Percentiles rank a stretch among this genome's conserved stretches.
phyloP scores from a whole-genome alignment of 1,140 invertebrate species.

The Plodia interpunctella region DNA sequence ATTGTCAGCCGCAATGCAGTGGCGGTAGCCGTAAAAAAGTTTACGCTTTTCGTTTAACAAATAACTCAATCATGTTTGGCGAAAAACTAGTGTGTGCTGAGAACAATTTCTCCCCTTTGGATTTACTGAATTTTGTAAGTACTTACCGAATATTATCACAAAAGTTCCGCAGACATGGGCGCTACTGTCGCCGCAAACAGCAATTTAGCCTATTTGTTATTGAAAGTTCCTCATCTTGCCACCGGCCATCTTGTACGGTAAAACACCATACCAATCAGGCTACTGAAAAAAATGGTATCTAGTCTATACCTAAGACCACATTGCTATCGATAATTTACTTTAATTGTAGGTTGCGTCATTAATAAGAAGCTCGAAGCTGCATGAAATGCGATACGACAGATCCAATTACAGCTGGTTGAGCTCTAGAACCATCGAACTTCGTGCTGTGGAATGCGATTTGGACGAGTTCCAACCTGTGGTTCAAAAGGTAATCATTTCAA shows the following conservation, averaged over 20 bases:
- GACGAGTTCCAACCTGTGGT: constrained; percentile 22
- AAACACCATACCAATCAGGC: no score
- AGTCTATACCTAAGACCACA: neutral
- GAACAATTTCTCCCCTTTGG: constrained; percentile 11
- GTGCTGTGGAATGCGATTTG: constrained; percentile 10
- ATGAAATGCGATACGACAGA: constrained; percentile 1
- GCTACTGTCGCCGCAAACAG: no score
- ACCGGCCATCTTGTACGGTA: no score
- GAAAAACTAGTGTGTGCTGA: constrained; percentile 12
- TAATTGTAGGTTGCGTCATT: constrained; percentile 17
- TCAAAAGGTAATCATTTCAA: constrained; percentile 20
- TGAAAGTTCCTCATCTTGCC: no score
- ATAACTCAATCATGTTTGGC: constrained; percentile 7
- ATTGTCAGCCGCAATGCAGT: no score
- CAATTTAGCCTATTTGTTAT: no score
- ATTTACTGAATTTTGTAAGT: constrained; percentile 18
- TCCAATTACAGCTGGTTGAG: constrained; percentile 30
- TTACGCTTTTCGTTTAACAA: no score
- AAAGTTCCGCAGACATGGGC: no score
- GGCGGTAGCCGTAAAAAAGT: no score
- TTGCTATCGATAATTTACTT: neutral
- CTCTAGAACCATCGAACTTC: constrained; percentile 13
- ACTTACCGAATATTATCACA: no score
- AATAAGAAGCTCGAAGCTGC: constrained; percentile 7
- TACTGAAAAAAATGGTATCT: neutral